Base-by-base conservation (phyloP, 2,113 vertebrate genomes). In the Barnardius zonarius region DNA sequence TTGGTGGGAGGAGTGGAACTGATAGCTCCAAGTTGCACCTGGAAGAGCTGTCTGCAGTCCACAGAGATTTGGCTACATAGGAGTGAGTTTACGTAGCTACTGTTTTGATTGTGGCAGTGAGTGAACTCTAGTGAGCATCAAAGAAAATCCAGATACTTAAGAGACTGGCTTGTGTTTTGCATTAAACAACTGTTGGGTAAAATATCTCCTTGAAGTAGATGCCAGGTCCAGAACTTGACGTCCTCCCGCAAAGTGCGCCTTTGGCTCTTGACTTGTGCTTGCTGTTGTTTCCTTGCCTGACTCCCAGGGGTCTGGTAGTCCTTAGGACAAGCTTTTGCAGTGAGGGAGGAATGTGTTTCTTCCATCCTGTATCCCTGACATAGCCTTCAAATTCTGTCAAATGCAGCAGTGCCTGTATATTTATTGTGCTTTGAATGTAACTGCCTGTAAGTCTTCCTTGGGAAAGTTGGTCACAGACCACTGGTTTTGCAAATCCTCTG, bases 301-400 rank as follows among this genome's bases (percentile, higher is more conserved):
- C 70, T 68, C 12, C 44, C 57, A 2, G 59, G 30, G 25, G 3
- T 20, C 46, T 43, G 16, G 12, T 16, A 6, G 24, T 17, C 39
- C 27, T 37, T 37, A 23, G 52, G 46, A 41, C 0, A 7, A 55
- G 43, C 48, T 57, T 17, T 12, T 9, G 68, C 14, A 48, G 24
- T 1, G 1, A 20, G 20, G n/a, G 27, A 43, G 33, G 14, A 41
- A 37, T 0, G 5, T 3, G 2, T 37, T 43, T 48, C 20, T 59
- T 31, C 35, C 11, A 64, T 51, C 49, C 31, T n/a, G 35, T 11
- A 15, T 61, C 70, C 54, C 48, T 44, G 55, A 14, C 11, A 4
- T 9, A 8, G 22, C 11, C 59, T 54, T 70, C 33, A 51, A 30
- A 39, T 44, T 51, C 35, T n/a, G 48, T 51, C 33, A 25, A 44